A percentile compares a stretch with the other conserved stretches of the same genome.
phyloP scores from a whole-genome alignment of 2,888 invertebrate species.

The Venusia cambrica region DNA sequence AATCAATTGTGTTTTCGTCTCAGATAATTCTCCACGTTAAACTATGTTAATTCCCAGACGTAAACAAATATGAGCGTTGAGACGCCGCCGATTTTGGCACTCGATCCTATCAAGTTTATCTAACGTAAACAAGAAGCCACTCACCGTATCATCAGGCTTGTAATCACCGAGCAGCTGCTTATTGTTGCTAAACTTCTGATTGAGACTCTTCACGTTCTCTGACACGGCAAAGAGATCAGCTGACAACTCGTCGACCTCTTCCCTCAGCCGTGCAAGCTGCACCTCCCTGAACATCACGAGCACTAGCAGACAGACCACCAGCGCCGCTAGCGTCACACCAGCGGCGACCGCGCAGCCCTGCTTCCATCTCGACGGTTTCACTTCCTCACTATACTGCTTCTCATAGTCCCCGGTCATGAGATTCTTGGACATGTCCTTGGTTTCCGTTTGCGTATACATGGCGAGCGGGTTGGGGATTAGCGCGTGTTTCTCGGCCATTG shows the following conservation, averaged over 20 bases:
- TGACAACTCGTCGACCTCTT: slow-evolving; percentile 62
- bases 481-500: slow-evolving; percentile 70
- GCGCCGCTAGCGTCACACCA: slow-evolving; percentile 28
- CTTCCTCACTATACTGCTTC: slow-evolving; percentile 55
- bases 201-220: slow-evolving; percentile 57
- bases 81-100: too few species aligned
- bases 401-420: slow-evolving; percentile 72
- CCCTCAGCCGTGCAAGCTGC: slow-evolving; percentile 54
- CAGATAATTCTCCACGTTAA: too few species aligned
- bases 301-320: slow-evolving; percentile 56
- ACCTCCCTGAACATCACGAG: slow-evolving; percentile 61
- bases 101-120: slow-evolving; percentile 19
- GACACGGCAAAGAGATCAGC: slow-evolving; percentile 62
- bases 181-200: slow-evolving; percentile 60
- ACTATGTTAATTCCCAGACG: too few species aligned
- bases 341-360: slow-evolving; percentile 46
- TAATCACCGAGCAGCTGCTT: slow-evolving; percentile 56
- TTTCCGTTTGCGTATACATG: slow-evolving; percentile 65
- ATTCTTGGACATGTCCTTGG: slow-evolving; percentile 67
- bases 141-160: slow-evolving; percentile 70
- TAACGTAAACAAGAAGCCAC: slow-evolving; percentile 33
- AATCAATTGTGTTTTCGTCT: too few species aligned
- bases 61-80: too few species aligned
- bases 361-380: slow-evolving; percentile 44
- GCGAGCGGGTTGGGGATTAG: slow-evolving; percentile 56